Percentiles rank a stretch among this genome's conserved stretches.
phyloP scores from a whole-genome alignment of 1,140 invertebrate species.

The Cotesia vestalis region DNA sequence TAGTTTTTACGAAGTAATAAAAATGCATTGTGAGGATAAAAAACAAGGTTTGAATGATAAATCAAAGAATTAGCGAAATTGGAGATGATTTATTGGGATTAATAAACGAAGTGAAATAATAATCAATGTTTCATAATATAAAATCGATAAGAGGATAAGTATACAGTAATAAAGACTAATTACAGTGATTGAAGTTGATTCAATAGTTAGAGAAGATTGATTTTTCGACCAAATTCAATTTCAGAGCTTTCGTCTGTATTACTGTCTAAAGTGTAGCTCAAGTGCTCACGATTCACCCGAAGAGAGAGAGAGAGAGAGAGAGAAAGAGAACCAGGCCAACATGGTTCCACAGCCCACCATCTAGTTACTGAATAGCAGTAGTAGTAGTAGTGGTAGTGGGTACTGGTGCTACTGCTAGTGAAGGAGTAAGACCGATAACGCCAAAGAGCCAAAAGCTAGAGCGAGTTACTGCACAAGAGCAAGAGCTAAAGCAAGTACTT shows the following conservation, averaged over 20 bases:
- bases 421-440: too few species aligned
- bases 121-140: background rate
- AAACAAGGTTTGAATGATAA: too few species aligned
- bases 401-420: too few species aligned
- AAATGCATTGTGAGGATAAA: too few species aligned
- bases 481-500: too few species aligned
- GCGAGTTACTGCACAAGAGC: too few species aligned
- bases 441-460: too few species aligned
- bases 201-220: conserved; percentile 15
- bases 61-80: background rate
- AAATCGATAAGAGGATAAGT: background rate
- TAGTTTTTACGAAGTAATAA: too few species aligned
- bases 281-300: conserved; percentile 4
- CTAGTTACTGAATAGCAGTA: too few species aligned
- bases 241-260: conserved; percentile 4
- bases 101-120: background rate
- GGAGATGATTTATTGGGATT: background rate
- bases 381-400: too few species aligned
- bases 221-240: conserved; percentile 17
- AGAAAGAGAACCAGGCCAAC: conserved; percentile 8
- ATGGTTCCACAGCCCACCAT: background rate
- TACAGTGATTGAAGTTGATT: conserved; percentile 8
- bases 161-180: conserved; percentile 1
- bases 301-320: background rate
- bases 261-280: conserved; percentile 11